Percentiles rank a stretch among this genome's conserved stretches.
Conservation (phyloP, 37 sponge, comb jelly and placozoan species). For the Beroe ovata region DNA sequence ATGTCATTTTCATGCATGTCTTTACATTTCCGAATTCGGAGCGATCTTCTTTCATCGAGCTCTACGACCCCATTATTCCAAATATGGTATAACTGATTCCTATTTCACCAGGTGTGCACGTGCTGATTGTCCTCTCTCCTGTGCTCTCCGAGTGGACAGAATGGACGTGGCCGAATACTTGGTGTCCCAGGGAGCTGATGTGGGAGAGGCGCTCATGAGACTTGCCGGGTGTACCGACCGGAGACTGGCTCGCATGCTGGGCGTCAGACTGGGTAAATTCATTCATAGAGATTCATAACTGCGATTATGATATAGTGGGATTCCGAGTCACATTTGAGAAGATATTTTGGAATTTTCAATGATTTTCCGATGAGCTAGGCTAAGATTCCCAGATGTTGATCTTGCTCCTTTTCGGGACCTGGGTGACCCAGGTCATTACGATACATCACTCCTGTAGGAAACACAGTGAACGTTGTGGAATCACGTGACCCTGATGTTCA, state of each 20-base stretch:
- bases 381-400: not conserved
- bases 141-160: slow-evolving; percentile 54
- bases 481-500: slow-evolving; percentile 54
- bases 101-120: slow-evolving; percentile 56
- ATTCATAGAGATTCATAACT: not conserved
- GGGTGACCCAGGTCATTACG: too few species aligned
- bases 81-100: too few species aligned
- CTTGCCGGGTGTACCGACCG: slow-evolving; percentile 34
- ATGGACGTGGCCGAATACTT: slow-evolving; percentile 62
- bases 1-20: too few species aligned
- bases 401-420: too few species aligned
- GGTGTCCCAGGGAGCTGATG: slow-evolving; percentile 46
- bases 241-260: slow-evolving; percentile 52
- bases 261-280: slow-evolving; percentile 31
- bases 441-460: too few species aligned
- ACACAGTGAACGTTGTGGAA: slow-evolving; percentile 30
- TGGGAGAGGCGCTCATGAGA: slow-evolving; percentile 54
- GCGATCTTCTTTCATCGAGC: too few species aligned
- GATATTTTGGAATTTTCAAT: too few species aligned
- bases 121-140: slow-evolving; percentile 65
- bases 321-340: too few species aligned
- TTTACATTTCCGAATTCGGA: too few species aligned
- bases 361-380: too few species aligned
- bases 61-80: too few species aligned
- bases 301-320: too few species aligned